A percentile compares a stretch with the other conserved stretches of the same genome.
Evolutionary conservation across 1,140 invertebrate genomes (phyloP).

Genomic region (Drosophila takahashii): DNA sequence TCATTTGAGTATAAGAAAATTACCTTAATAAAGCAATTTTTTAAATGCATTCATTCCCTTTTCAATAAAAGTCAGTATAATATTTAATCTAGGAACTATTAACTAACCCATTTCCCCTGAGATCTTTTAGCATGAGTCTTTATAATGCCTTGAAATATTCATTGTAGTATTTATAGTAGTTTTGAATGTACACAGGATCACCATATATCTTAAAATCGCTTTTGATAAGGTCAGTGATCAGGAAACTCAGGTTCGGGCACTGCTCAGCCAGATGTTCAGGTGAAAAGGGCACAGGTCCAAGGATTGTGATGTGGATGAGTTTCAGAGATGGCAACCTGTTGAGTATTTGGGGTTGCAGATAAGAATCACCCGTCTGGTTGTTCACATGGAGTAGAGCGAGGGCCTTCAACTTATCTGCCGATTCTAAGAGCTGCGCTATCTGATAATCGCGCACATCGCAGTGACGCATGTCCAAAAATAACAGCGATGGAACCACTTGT

Average conservation of each 20-base stretch:
- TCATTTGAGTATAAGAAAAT: background rate
- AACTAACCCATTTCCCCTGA: background rate
- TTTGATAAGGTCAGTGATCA: conserved; percentile 27
- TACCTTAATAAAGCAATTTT: background rate
- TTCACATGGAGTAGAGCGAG: conserved; percentile 40
- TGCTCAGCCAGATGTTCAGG: conserved; percentile 9
- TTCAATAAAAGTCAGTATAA: background rate
- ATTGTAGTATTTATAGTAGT: conserved; percentile 23
- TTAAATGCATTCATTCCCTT: background rate
- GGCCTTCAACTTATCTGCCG: conserved; percentile 33
- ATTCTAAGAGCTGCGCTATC: conserved; percentile 38
- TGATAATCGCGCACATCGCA: conserved; percentile 46
- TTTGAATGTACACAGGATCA: conserved; percentile 28
- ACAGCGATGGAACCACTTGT: conserved; percentile 21
- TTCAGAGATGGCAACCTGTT: conserved; percentile 3
- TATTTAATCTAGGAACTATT: background rate
- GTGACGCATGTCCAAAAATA: conserved; percentile 51
- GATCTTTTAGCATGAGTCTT: background rate
- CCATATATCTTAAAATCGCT: conserved; percentile 28
- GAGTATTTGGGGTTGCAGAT: conserved; percentile 26
- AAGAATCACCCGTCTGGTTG: conserved; percentile 31
- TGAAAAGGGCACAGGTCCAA: conserved; percentile 26
- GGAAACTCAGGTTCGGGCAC: conserved; percentile 41
- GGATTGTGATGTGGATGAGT: conserved; percentile 38
- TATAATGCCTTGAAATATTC: conserved; percentile 21